Percentiles rank a stretch among this genome's conserved stretches.
phyloP scores from a whole-genome alignment of 2,888 invertebrate species.

The Lapara coniferarum region DNA sequence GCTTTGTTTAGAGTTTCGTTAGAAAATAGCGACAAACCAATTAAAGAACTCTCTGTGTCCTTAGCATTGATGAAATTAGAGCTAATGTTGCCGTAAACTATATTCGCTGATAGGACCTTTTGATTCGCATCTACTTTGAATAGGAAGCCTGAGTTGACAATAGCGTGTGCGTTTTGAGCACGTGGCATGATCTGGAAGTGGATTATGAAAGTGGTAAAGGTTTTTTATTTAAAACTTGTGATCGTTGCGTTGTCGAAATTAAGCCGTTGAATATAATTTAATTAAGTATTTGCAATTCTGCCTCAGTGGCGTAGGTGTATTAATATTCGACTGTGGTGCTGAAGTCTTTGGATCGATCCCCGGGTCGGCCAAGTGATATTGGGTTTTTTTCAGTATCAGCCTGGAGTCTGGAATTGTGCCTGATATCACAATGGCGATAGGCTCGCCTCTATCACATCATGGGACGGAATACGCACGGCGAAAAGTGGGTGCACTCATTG shows the following conservation, averaged over 20 bases:
- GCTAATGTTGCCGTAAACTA: conserved; percentile 87
- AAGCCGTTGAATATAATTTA: too few species aligned
- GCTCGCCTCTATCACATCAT: too few species aligned
- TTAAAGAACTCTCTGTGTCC: conserved; percentile 77
- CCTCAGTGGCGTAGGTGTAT: too few species aligned
- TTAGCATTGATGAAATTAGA: conserved; percentile 82
- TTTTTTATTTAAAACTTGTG: background rate
- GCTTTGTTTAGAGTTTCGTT: conserved; percentile 74
- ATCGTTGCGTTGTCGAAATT: background rate
- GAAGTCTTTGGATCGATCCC: too few species aligned
- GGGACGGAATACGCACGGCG: too few species aligned
- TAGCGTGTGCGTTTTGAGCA: conserved; percentile 90
- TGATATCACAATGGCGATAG: too few species aligned
- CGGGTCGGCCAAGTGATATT: too few species aligned
- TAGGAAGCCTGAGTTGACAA: conserved; percentile 89
- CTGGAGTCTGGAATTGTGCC: too few species aligned
- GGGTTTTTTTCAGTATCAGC: too few species aligned
- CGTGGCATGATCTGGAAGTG: conserved; percentile 87
- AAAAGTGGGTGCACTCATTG: too few species aligned
- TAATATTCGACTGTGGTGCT: too few species aligned
- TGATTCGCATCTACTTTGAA: conserved; percentile 80
- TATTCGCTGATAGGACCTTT: conserved; percentile 73
- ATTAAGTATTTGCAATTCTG: too few species aligned
- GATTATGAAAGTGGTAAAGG: background rate
- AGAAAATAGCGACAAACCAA: conserved; percentile 72